Evolutionary conservation across 2,888 invertebrate species (phyloP).

Genomic region (Clostera curtula): DNA sequence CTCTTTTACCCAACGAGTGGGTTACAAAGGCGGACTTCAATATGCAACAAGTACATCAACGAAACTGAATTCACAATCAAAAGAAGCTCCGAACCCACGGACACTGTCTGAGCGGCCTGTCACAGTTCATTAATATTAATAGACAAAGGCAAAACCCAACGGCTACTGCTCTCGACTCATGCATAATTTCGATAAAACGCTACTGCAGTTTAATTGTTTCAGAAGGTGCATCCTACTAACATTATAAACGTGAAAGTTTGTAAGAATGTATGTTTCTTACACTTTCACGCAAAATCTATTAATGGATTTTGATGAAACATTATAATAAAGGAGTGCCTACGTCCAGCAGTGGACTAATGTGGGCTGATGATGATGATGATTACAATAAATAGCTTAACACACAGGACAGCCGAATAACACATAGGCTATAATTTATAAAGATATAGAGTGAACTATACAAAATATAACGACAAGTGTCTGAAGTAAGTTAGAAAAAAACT

Average conservation of each 20-base stretch:
- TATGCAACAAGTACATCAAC: slow-evolving; percentile 54
- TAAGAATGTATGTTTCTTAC: slow-evolving; percentile 27
- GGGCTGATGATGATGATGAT: no score
- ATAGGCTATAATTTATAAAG: no score
- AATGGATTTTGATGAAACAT: slow-evolving; percentile 1
- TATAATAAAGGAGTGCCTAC: no score
- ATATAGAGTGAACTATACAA: no score
- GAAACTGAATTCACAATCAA: slow-evolving; percentile 60
- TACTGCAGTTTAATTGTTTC: slow-evolving; percentile 60
- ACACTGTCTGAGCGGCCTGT: slow-evolving; percentile 49
- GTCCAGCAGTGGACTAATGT: no score
- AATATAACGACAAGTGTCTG: no score
- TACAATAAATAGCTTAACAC: not conserved
- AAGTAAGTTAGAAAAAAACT: no score
- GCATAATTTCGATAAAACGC: slow-evolving; percentile 58
- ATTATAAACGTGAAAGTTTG: slow-evolving; percentile 36
- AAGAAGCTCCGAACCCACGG: slow-evolving; percentile 47
- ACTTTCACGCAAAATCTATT: slow-evolving; percentile 20
- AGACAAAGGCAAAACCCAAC: slow-evolving; percentile 41
- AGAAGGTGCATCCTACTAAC: slow-evolving; percentile 44
- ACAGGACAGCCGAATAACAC: not conserved
- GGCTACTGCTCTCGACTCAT: slow-evolving; percentile 57
- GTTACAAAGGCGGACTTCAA: slow-evolving; percentile 26
- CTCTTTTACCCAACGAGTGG: slow-evolving; percentile 14
- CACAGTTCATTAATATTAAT: slow-evolving; percentile 71